These are phyloP conservation scores for Drosophila funebris DNA, from an alignment of 1,140 invertebrate genomes.

Conservation along the genomic window DNA sequence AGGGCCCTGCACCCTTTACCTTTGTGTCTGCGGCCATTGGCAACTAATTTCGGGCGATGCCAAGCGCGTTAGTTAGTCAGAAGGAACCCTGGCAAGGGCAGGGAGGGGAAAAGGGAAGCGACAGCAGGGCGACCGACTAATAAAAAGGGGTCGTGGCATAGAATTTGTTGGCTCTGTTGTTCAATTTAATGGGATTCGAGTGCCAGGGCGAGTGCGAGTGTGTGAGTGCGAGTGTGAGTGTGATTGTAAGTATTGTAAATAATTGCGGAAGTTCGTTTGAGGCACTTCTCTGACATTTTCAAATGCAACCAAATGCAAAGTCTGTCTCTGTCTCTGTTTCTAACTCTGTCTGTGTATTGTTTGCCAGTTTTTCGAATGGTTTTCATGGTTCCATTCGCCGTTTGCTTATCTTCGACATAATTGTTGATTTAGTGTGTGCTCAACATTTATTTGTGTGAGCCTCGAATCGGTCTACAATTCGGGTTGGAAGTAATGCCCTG, in stretches of 20 bases:
- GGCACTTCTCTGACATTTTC: slow-evolving; percentile 51
- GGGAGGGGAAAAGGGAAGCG: not conserved
- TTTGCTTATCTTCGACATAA: slow-evolving; percentile 72
- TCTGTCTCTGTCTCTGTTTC: not conserved
- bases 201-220: slow-evolving; percentile 18
- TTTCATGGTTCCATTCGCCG: slow-evolving; percentile 23
- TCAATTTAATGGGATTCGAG: slow-evolving; percentile 61
- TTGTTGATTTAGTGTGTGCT: slow-evolving; percentile 80
- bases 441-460: slow-evolving; percentile 70
- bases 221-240: too few relatives aligned
- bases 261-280: slow-evolving; percentile 75
- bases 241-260: slow-evolving; percentile 65
- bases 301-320: slow-evolving; percentile 26
- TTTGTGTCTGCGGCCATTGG: slow-evolving; percentile 31
- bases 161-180: slow-evolving; percentile 37
- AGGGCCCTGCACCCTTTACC: slow-evolving; percentile 59
- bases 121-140: slow-evolving; percentile 15
- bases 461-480: slow-evolving; percentile 26
- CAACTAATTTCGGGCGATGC: slow-evolving; percentile 53
- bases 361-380: slow-evolving; percentile 6
- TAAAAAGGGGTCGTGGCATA: slow-evolving; percentile 47
- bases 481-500: slow-evolving; percentile 14
- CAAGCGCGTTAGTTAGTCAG: slow-evolving; percentile 1
- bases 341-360: slow-evolving; percentile 15
- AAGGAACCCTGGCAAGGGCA: not conserved